A percentile compares a stretch with the other conserved stretches of the same genome.
Conservation (phyloP, 1,140 invertebrate species). For the Procambarus virginalis region DNA sequence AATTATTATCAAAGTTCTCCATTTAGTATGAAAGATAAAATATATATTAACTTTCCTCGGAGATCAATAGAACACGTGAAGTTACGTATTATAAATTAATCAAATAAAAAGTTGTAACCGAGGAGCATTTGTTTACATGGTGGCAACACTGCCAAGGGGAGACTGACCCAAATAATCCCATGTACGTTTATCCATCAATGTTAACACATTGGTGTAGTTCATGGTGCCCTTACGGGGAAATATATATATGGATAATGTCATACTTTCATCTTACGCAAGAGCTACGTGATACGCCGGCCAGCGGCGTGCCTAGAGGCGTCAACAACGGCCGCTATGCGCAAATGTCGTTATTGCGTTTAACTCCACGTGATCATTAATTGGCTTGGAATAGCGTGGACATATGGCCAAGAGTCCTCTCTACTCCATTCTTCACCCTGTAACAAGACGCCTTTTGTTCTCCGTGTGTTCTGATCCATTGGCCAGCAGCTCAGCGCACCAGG, state of each 20-base stretch:
- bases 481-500: too few species aligned
- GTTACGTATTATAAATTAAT: too few species aligned
- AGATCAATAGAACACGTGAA: too few species aligned
- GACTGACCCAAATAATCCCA: not conserved
- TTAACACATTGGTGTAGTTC: not conserved
- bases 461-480: conserved; percentile 12
- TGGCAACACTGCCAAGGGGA: not conserved
- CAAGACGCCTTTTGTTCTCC: conserved; percentile 50
- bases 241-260: too few species aligned
- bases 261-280: too few species aligned
- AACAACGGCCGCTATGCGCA: not conserved
- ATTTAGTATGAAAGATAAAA: too few species aligned
- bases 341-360: conserved; percentile 17
- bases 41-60: too few species aligned
- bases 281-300: too few species aligned
- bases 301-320: not conserved
- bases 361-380: conserved; percentile 51
- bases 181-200: conserved; percentile 20
- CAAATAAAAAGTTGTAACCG: too few species aligned
- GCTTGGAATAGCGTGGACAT: conserved; percentile 58
- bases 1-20: too few species aligned
- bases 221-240: too few species aligned
- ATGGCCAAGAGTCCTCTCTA: conserved; percentile 46
- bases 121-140: too few species aligned
- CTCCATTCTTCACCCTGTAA: conserved; percentile 50